Percentiles rank a stretch among this genome's conserved stretches.
Evolutionary conservation across 2,113 vertebrate genomes (phyloP).

Genomic region (Vulpes lagopus): DNA sequence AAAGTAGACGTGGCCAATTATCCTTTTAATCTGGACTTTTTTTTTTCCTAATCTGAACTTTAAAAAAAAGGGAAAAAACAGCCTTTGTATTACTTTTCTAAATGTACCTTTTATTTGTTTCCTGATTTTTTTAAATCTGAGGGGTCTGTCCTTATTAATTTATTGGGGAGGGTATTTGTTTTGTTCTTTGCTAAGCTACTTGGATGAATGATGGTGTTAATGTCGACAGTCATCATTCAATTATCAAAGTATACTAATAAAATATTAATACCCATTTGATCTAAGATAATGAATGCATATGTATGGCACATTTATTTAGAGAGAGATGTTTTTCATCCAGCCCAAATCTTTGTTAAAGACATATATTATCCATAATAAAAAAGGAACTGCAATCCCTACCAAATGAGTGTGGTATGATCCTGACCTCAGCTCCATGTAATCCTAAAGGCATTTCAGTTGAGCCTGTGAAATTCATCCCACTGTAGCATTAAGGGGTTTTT

Average conservation of each 20-base stretch:
- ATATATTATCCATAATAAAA: background rate
- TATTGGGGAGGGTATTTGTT: background rate
- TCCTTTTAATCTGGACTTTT: background rate
- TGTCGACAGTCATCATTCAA: background rate
- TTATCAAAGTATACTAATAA: background rate
- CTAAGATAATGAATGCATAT: background rate
- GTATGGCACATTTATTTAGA: background rate
- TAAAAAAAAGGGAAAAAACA: background rate
- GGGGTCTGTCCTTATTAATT: background rate
- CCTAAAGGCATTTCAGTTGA: background rate
- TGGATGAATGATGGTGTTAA: background rate
- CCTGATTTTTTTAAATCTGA: background rate
- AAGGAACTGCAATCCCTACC: background rate
- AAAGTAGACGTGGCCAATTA: background rate
- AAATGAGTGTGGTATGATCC: background rate
- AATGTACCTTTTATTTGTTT: background rate
- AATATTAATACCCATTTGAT: background rate
- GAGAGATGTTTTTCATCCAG: background rate
- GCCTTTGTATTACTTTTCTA: background rate
- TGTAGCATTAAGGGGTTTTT: background rate
- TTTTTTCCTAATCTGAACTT: background rate
- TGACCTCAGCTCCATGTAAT: background rate
- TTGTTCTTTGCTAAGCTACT: background rate
- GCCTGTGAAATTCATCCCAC: fast-evolving
- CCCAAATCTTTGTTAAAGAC: background rate